These are phyloP conservation scores for Botrylloides violaceus DNA, from an alignment of 23 tunicate genomes.

Conservation along the genomic window DNA sequence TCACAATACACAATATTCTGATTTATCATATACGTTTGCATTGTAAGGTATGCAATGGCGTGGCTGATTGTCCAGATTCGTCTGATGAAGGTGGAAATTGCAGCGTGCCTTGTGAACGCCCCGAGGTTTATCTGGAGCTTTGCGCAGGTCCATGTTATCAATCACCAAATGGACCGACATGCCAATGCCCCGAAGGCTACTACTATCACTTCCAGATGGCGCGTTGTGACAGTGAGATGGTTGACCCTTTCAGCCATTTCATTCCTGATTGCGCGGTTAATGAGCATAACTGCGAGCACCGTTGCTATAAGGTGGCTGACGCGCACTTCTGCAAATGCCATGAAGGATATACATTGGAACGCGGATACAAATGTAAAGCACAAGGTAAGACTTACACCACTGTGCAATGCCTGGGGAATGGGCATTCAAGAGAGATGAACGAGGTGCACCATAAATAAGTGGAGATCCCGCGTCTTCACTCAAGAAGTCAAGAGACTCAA, in stretches of 20 bases:
- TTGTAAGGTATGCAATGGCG: constrained; percentile 12
- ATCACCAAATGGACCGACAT: constrained; percentile 8
- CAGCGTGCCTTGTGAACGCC: background rate
- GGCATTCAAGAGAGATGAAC: too few species aligned
- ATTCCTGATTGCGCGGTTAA: background rate
- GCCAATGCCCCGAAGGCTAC: background rate
- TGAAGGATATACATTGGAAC: constrained; percentile 2
- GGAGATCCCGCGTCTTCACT: too few species aligned
- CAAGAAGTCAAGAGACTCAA: too few species aligned
- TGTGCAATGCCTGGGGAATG: too few species aligned
- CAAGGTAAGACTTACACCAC: background rate
- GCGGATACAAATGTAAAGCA: constrained; percentile 4
- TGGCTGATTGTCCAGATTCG: constrained; percentile 3
- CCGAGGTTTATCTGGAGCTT: background rate
- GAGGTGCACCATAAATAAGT: too few species aligned
- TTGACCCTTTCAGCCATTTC: background rate
- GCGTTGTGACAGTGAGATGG: too few species aligned
- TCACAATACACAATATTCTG: too few species aligned
- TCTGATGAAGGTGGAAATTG: constrained; percentile 18
- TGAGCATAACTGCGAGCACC: constrained; percentile 3
- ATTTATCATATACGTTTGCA: too few species aligned
- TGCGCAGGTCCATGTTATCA: constrained; percentile 1
- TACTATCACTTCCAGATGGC: background rate
- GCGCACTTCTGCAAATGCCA: background rate
- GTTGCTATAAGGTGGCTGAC: background rate